Base-by-base conservation (phyloP, 2,113 vertebrate species). In the Bubalus kerabau region DNA sequence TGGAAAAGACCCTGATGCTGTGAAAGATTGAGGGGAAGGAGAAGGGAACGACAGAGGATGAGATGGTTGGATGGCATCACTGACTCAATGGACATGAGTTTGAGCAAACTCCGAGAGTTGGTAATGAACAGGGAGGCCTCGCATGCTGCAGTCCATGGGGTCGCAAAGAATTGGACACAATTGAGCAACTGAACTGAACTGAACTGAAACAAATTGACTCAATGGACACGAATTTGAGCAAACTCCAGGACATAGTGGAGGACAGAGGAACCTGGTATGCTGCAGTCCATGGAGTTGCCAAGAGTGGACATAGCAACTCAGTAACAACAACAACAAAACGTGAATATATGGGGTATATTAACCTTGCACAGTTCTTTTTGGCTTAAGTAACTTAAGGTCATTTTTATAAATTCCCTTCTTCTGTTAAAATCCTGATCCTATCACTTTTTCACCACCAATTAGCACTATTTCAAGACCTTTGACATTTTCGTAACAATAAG, bases 401-500 rank as follows among this genome's bases (percentile, higher is more conserved):
- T 81, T 91, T 97, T 91, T 89, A 19, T 56, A 59, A 87, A 71
- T 52, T 88, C 4, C 85, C 83, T 43, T 11, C 23, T 57, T 83
- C 59, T 86, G 46, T 95, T 91, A 67, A 74, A 95, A 96, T 87
- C 30, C 5, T 23, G 46, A 92, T 88, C 40, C 59, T 8, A 64
- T 6, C 16, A 93, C 32, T 13, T 92, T 62, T 85, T 50, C 2
- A 43, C 26, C 28, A 92, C 57, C 43, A 90, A 7, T 90, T 90
- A 64, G 30, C 93, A 91, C 57, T 67, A 67, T 59, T 91, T 95
- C 97, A 91, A 92, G 26, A 71, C n/a, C 90, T 83, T 88, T 94
- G 46, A n/a, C 71, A 56, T 89, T 91, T 93, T 60, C 8, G 40
- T 91, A 67, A 96, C 64, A 93, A 84, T 64, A 28, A 67, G 28